These are phyloP conservation scores for Lingula anatina DNA, from an alignment of 2,888 invertebrate genomes.

Conservation along the genomic window DNA sequence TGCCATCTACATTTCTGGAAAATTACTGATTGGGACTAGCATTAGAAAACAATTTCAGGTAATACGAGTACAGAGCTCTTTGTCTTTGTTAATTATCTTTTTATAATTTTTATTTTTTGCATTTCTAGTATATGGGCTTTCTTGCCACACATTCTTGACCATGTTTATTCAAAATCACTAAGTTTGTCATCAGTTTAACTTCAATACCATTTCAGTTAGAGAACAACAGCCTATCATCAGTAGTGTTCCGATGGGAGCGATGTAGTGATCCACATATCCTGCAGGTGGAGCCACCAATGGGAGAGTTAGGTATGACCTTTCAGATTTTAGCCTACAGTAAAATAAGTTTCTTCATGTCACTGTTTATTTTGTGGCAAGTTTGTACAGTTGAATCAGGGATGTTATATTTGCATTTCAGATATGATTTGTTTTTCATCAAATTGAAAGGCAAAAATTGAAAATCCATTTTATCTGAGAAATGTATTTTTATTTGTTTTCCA, in stretches of 20 bases:
- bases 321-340: too few species aligned
- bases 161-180: not conserved
- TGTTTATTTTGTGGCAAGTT: too few species aligned
- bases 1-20: conserved; percentile 42
- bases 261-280: conserved; percentile 32
- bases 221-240: conserved; percentile 45
- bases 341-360: too few species aligned
- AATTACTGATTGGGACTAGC: conserved; percentile 35
- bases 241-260: conserved; percentile 47
- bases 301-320: conserved; percentile 44
- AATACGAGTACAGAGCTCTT: too few species aligned
- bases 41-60: conserved; percentile 44
- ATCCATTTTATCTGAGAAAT: too few species aligned
- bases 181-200: not conserved
- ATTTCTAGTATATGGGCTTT: conserved; percentile 9
- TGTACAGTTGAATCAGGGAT: too few species aligned
- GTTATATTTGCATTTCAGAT: too few species aligned
- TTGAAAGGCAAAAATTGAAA: too few species aligned
- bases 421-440: too few species aligned
- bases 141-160: not conserved
- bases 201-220: conserved; percentile 48
- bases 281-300: conserved; percentile 48
- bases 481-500: conserved; percentile 11
- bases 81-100: too few species aligned
- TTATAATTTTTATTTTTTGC: too few species aligned